Percentiles rank a stretch among this genome's conserved stretches.
These are phyloP conservation scores for Oncorhynchus mykiss DNA, from an alignment of 2,113 vertebrate species.

Conservation along the genomic window DNA sequence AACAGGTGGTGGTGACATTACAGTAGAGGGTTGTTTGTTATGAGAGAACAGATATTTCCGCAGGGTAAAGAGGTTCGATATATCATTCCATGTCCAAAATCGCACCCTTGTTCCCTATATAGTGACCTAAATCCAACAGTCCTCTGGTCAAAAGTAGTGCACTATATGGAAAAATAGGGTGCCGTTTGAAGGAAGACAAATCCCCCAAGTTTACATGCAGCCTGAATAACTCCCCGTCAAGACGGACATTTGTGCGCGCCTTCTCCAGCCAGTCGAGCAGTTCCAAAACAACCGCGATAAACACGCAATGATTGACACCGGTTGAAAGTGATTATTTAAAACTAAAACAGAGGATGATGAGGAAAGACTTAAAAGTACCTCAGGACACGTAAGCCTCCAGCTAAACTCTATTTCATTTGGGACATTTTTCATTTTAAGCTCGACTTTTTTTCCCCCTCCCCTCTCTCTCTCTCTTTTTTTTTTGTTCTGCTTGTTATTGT, in stretches of 20 bases:
- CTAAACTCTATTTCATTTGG: not conserved
- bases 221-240: conserved; percentile 42
- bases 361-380: conserved; percentile 16
- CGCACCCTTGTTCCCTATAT: no score
- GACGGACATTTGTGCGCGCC: conserved; percentile 18
- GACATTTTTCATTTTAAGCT: not conserved
- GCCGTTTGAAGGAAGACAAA: conserved; percentile 15
- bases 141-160: no score
- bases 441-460: not conserved
- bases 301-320: conserved; percentile 34
- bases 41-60: not conserved
- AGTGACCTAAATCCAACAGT: no score
- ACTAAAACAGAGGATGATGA: conserved; percentile 7
- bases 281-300: conserved; percentile 14
- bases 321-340: conserved; percentile 43
- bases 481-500: not conserved
- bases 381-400: not conserved
- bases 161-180: not conserved
- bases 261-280: conserved; percentile 11
- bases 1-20: not conserved
- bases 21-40: not conserved
- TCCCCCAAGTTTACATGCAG: conserved; percentile 30
- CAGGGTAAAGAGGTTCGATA: conserved; percentile 18
- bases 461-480: not conserved
- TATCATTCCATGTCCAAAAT: conserved; percentile 18